These are phyloP conservation scores for Corynorhinus townsendii DNA, from an alignment of 2,113 vertebrate species.

Conservation along the genomic window DNA sequence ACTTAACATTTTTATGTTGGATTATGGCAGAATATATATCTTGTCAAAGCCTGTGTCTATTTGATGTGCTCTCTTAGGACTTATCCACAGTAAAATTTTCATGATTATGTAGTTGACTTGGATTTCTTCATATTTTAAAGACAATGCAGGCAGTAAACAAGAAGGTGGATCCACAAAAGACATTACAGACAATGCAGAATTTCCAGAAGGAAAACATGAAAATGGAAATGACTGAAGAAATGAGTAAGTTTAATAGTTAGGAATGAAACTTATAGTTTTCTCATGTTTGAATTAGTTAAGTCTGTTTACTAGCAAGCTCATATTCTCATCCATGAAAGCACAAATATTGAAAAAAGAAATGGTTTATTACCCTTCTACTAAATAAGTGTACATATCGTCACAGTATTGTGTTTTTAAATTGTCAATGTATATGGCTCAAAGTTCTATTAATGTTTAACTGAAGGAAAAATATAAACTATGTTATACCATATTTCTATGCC, in stretches of 20 bases:
- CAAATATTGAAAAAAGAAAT: neutral
- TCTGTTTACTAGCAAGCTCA: neutral
- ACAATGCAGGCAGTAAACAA: constrained; percentile 98
- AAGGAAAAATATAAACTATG: neutral
- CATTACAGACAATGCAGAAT: constrained; percentile 96
- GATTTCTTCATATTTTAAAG: constrained; percentile 75
- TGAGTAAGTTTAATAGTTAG: constrained; percentile 87
- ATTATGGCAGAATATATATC: neutral
- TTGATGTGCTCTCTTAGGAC: neutral
- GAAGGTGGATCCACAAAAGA: constrained; percentile 99
- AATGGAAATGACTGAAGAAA: constrained; percentile 98
- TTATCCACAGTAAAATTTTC: constrained; percentile 4
- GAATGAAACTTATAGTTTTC: neutral
- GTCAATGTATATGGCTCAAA: neutral
- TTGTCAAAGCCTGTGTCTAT: neutral
- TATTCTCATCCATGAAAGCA: neutral
- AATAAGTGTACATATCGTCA: neutral
- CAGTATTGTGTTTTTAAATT: neutral
- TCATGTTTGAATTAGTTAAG: neutral
- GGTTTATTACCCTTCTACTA: neutral
- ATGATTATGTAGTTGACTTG: neutral
- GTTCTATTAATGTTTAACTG: neutral
- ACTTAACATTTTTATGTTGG: neutral
- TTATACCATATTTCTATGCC: neutral
- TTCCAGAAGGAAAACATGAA: constrained; percentile 99